phyloP scores from a whole-genome alignment of 2,797 vertebrate species.

The Tadarida brasiliensis region DNA sequence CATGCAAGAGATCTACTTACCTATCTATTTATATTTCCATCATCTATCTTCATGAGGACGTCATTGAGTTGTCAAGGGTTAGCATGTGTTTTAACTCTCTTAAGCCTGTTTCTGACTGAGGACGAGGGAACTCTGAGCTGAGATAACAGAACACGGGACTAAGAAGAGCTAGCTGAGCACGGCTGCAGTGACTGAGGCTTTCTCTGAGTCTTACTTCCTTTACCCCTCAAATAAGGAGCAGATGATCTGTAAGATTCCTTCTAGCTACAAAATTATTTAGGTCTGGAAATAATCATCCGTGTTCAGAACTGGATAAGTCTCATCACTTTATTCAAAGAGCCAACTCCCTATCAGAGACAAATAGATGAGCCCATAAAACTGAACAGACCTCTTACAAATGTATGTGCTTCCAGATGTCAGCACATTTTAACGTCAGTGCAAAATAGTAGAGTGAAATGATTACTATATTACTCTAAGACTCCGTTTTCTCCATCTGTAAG shows the following conservation, averaged over 20 bases:
- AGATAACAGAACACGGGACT: not conserved
- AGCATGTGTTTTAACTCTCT: not conserved
- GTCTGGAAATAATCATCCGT: not conserved
- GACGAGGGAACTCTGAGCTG: not conserved
- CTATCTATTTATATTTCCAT: not conserved
- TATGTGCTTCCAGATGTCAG: not conserved
- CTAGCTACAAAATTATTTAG: not conserved
- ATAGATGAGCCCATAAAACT: not conserved
- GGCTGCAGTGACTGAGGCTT: not conserved
- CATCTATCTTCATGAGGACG: not conserved
- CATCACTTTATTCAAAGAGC: not conserved
- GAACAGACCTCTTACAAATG: not conserved
- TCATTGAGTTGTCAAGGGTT: not conserved
- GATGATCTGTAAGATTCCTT: not conserved
- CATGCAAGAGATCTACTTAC: not conserved
- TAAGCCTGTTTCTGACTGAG: not conserved
- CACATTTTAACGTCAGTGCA: not conserved
- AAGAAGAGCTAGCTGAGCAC: not conserved
- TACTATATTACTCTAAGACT: not conserved
- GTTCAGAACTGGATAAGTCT: not conserved
- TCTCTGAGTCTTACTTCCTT: not conserved
- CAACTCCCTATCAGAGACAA: not conserved
- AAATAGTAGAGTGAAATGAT: not conserved
- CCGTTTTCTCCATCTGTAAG: not conserved
- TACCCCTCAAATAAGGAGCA: not conserved